These are phyloP conservation scores for Cariama cristata DNA, from an alignment of 2,113 vertebrate genomes.

Conservation along the genomic window DNA sequence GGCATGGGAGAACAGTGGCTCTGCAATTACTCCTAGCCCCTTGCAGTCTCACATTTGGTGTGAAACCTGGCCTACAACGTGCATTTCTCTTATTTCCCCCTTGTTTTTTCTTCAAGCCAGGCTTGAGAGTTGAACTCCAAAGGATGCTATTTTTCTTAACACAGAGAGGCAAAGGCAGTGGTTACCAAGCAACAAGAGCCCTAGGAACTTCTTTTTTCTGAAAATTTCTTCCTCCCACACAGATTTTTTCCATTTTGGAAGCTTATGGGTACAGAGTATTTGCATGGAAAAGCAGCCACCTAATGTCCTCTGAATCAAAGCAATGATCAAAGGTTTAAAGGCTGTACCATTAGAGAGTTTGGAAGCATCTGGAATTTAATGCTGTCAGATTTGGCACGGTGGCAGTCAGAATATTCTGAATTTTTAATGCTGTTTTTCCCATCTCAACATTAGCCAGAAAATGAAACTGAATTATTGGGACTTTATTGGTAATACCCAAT, in stretches of 20 bases:
- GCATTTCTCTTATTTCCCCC: not conserved
- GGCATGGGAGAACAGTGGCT: not conserved
- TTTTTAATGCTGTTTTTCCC: not conserved
- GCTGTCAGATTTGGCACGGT: not conserved
- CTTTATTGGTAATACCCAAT: not conserved
- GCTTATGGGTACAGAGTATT: conserved; percentile 35
- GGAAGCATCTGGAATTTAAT: not conserved
- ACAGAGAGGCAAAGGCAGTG: conserved; percentile 60
- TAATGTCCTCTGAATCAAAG: conserved; percentile 39
- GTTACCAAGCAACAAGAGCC: conserved; percentile 78
- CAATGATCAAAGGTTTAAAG: not conserved
- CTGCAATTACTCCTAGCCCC: not conserved
- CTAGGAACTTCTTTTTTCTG: not conserved
- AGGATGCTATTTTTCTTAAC: conserved; percentile 59
- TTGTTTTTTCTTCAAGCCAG: not conserved
- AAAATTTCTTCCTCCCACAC: conserved; percentile 67
- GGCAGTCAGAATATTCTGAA: not conserved
- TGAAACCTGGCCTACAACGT: not conserved
- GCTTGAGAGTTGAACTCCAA: conserved; percentile 50
- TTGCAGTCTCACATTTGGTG: not conserved
- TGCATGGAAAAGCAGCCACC: conserved; percentile 34
- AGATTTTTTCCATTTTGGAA: conserved; percentile 45
- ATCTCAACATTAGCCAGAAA: not conserved
- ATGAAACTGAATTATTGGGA: not conserved
- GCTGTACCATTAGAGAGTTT: not conserved